These are phyloP conservation scores for Drosophila antonietae DNA, from an alignment of 2,888 invertebrate species.

Conservation along the genomic window DNA sequence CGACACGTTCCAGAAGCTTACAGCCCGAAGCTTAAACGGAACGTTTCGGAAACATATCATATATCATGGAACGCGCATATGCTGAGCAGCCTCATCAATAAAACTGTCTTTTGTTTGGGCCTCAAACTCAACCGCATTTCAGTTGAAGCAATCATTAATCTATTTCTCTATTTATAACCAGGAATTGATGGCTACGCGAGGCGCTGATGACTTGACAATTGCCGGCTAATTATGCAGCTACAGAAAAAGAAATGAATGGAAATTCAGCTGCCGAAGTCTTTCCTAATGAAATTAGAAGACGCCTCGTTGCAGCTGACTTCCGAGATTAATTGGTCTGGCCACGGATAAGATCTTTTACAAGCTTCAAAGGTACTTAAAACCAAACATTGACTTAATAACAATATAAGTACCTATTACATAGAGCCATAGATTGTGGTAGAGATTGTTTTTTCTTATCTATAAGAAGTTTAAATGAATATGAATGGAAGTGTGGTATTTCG, in stretches of 20 bases:
- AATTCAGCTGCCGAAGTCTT: slow-evolving; percentile 30
- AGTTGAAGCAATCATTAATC: slow-evolving; percentile 61
- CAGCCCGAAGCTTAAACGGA: slow-evolving; percentile 24
- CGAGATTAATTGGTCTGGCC: slow-evolving; percentile 64
- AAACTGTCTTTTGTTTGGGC: slow-evolving; percentile 46
- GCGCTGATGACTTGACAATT: slow-evolving; percentile 68
- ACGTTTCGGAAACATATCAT: slow-evolving; percentile 23
- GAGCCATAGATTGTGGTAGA: background rate
- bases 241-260: slow-evolving; percentile 6
- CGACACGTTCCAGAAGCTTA: slow-evolving; percentile 57
- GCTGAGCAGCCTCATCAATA: slow-evolving; percentile 60
- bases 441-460: background rate
- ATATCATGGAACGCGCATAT: slow-evolving; percentile 37
- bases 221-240: slow-evolving; percentile 69
- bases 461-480: background rate
- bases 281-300: slow-evolving; percentile 47
- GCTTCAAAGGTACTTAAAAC: slow-evolving; percentile 3
- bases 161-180: slow-evolving; percentile 66
- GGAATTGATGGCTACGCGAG: slow-evolving; percentile 42
- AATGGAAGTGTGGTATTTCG: background rate
- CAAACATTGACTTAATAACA: slow-evolving; percentile 2
- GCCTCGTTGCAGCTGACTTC: slow-evolving; percentile 30
- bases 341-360: slow-evolving; percentile 34
- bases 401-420: slow-evolving; percentile 2
- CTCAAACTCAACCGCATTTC: slow-evolving; percentile 47